Evolutionary conservation across 1,140 invertebrate genomes (phyloP).

Genomic region (Drosophila prosaltans): DNA sequence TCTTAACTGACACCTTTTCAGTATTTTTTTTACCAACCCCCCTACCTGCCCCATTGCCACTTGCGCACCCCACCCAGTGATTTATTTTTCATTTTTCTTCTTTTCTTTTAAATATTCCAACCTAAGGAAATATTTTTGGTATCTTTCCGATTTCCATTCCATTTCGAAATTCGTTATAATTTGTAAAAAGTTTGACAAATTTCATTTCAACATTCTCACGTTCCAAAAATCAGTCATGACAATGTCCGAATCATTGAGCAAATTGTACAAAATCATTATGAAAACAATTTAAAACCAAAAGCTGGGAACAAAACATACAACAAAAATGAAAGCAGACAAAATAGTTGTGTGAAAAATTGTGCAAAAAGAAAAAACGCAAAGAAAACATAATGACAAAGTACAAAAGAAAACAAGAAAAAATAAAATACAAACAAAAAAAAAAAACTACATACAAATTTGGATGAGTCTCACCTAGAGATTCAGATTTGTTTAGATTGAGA

Average conservation of each 20-base stretch:
- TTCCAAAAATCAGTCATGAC: conserved; percentile 52
- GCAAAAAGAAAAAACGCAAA: conserved; percentile 37
- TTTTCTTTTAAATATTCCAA: conserved; percentile 32
- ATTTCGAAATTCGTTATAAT: conserved; percentile 25
- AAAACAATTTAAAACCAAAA: conserved; percentile 51
- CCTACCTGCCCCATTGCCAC: background rate
- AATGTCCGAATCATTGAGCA: conserved; percentile 53
- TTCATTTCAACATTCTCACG: conserved; percentile 42
- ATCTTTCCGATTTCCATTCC: conserved; percentile 17
- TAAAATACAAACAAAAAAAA: background rate
- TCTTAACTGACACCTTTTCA: conserved; percentile 76
- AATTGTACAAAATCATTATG: conserved; percentile 66
- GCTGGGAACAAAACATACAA: conserved; percentile 43
- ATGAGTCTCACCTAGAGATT: too few relatives aligned
- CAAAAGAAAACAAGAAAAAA: conserved; percentile 33
- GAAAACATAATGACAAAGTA: background rate
- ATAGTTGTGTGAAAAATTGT: conserved; percentile 40
- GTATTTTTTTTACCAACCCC: conserved; percentile 7
- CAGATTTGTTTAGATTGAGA: too few relatives aligned
- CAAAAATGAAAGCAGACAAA: conserved; percentile 19
- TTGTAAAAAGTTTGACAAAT: conserved; percentile 19
- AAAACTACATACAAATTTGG: too few relatives aligned
- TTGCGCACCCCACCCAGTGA: too few relatives aligned
- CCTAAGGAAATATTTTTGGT: conserved; percentile 3
- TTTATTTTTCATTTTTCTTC: conserved; percentile 7